Percentiles rank a stretch among this genome's conserved stretches.
Conservation (phyloP, 2,797 vertebrate genomes). For the Pogonophryne albipinna region DNA sequence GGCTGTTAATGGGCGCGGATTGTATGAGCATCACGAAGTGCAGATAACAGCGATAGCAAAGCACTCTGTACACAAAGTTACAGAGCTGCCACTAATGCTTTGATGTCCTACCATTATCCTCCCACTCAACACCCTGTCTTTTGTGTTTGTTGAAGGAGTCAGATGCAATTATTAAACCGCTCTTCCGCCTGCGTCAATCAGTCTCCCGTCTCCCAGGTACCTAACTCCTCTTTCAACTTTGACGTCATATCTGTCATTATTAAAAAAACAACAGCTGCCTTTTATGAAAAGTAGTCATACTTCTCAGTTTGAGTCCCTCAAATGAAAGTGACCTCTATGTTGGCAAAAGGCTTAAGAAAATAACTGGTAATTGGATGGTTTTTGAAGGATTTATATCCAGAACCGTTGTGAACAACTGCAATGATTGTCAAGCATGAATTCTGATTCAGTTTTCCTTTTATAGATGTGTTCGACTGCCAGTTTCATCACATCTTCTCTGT, state of each 20-base stretch:
- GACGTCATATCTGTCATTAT: constrained; percentile 45
- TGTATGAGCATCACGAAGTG: constrained; percentile 37
- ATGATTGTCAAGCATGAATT: not conserved
- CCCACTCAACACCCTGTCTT: constrained; percentile 56
- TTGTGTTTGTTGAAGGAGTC: constrained; percentile 67
- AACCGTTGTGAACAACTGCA: constrained; percentile 4
- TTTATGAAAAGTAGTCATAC: constrained; percentile 26
- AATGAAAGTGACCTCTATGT: constrained; percentile 23
- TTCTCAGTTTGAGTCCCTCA: constrained; percentile 11
- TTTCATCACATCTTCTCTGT: constrained; percentile 5
- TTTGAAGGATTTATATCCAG: constrained; percentile 16
- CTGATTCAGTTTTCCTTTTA: not conserved
- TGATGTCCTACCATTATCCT: constrained; percentile 68
- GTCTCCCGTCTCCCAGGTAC: constrained; percentile 37
- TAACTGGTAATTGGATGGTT: constrained; percentile 33
- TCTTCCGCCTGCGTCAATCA: constrained; percentile 57
- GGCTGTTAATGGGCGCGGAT: constrained; percentile 51
- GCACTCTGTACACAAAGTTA: constrained; percentile 40
- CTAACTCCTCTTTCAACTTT: constrained; percentile 44
- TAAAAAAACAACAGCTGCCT: constrained; percentile 32
- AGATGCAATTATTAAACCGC: constrained; percentile 64
- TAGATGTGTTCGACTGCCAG: not conserved
- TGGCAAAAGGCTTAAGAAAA: constrained; percentile 28
- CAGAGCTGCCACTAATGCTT: constrained; percentile 56
- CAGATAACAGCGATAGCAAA: constrained; percentile 45